Conservation (phyloP, 2,797 vertebrate species). For the Trachops cirrhosus region DNA sequence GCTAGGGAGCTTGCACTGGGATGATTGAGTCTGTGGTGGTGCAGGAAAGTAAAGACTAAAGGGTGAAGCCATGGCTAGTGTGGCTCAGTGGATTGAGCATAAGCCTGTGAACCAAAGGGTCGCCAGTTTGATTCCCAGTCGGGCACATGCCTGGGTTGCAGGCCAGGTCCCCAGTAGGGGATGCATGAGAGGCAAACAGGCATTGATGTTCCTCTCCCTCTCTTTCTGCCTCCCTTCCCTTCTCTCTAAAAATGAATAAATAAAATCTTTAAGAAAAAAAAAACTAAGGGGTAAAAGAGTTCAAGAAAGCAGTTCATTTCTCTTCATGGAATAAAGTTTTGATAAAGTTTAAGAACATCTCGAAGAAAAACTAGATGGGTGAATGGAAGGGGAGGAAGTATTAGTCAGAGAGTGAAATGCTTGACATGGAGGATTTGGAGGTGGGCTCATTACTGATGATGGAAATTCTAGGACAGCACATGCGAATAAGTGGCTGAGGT, state of each 20-base stretch:
- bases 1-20: not conserved
- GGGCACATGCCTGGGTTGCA: too few relatives aligned
- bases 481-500: not conserved
- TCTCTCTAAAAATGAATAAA: too few relatives aligned
- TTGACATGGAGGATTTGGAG: not conserved
- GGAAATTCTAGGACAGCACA: not conserved
- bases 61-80: too few relatives aligned
- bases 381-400: not conserved
- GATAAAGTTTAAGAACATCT: not conserved
- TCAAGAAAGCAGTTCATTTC: not conserved
- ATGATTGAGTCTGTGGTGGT: not conserved
- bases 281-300: not conserved
- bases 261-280: not conserved
- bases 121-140: too few relatives aligned
- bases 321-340: not conserved
- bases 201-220: too few relatives aligned
- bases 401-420: not conserved
- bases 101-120: too few relatives aligned
- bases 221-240: too few relatives aligned
- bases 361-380: not conserved
- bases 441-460: too few relatives aligned
- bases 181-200: too few relatives aligned
- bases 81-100: too few relatives aligned
- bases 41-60: not conserved
- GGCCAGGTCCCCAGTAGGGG: too few relatives aligned